Evolutionary conservation across 2,113 vertebrate genomes (phyloP).

Genomic region (Tragulus kanchil): DNA sequence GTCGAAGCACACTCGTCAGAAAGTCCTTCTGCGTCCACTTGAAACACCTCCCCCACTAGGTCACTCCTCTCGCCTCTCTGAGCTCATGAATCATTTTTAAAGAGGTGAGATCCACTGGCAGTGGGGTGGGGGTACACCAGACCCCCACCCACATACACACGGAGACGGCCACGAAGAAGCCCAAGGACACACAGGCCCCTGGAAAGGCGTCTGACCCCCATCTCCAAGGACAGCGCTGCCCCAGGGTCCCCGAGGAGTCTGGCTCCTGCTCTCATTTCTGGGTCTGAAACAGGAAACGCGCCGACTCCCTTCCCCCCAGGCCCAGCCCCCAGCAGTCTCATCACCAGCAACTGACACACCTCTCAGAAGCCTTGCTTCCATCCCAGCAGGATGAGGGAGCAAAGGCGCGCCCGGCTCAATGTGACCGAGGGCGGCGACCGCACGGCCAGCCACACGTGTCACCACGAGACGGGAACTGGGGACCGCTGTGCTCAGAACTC

Average conservation of each 20-base stretch:
- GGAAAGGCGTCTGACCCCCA: background rate
- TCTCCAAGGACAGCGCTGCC: background rate
- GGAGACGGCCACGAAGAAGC: background rate
- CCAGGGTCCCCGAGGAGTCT: background rate
- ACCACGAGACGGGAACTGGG: background rate
- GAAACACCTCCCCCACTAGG: background rate
- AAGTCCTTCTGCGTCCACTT: background rate
- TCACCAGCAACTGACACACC: background rate
- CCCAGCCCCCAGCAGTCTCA: background rate
- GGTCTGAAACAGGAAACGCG: background rate
- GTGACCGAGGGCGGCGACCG: slow-evolving; percentile 50
- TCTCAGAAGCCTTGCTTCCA: slow-evolving; percentile 50
- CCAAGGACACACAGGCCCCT: background rate
- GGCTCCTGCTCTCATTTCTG: background rate
- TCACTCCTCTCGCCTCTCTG: background rate
- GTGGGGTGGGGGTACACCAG: background rate
- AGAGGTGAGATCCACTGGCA: background rate
- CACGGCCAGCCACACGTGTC: slow-evolving; percentile 60
- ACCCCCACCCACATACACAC: rapidly evolving
- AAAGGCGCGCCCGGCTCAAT: slow-evolving; percentile 11
- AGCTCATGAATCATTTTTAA: background rate
- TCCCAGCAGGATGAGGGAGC: slow-evolving; percentile 53
- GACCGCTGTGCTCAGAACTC: slow-evolving; percentile 59
- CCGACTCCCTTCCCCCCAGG: background rate
- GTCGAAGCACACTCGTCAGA: background rate